phyloP scores from a whole-genome alignment of 2,113 vertebrate genomes.

The Tichodroma muraria region DNA sequence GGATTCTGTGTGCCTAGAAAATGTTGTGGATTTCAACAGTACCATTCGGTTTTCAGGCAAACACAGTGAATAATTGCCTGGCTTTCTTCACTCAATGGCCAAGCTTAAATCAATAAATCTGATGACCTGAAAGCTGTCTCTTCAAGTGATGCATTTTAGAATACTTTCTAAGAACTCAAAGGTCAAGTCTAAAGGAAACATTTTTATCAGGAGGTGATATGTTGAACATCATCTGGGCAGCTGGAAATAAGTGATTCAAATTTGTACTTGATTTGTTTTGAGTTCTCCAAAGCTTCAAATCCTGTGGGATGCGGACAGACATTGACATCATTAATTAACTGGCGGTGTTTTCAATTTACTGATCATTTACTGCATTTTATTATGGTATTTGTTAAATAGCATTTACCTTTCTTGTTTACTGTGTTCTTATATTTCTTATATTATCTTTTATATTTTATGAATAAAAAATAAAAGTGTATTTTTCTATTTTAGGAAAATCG shows the following conservation, averaged over 20 bases:
- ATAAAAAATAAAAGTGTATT: neutral
- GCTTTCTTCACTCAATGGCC: neutral
- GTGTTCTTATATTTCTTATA: neutral
- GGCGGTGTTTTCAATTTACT: neutral
- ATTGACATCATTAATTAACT: neutral
- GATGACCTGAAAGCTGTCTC: neutral
- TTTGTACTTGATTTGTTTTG: neutral
- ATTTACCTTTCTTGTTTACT: neutral
- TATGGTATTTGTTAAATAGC: neutral
- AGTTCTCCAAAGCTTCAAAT: neutral
- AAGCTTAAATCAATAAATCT: slow-evolving; percentile 12
- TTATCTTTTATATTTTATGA: neutral
- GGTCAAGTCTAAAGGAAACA: neutral
- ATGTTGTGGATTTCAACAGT: neutral
- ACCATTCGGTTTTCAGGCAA: neutral
- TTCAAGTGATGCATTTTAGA: neutral
- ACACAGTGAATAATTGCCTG: neutral
- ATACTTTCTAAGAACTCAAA: neutral
- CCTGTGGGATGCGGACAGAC: neutral
- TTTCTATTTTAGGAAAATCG: neutral
- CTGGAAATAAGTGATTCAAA: neutral
- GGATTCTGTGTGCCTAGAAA: neutral
- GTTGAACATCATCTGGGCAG: neutral
- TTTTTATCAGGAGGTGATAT: neutral
- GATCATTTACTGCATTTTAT: neutral